A percentile compares a stretch with the other conserved stretches of the same genome.
Conservation (phyloP, 2,888 invertebrate genomes). For the Noctuana brunneofusca region DNA sequence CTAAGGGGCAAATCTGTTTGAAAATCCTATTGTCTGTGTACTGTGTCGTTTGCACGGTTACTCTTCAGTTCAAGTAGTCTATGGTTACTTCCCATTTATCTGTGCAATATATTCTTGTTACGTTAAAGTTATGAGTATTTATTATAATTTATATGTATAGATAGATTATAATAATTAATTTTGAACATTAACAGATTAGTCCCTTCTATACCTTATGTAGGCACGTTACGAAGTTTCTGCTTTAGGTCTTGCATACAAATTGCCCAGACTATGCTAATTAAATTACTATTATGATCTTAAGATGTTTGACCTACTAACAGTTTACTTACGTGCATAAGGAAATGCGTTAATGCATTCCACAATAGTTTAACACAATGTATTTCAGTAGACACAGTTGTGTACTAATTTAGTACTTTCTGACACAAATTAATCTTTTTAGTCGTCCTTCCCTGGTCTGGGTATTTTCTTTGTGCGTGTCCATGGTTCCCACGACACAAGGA, state of each 20-base stretch:
- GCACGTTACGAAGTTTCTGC: constrained; percentile 1
- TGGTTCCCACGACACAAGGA: no score
- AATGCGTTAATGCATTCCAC: background rate
- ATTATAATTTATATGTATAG: background rate
- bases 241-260: background rate
- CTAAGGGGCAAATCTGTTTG: constrained; percentile 30
- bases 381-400: no score
- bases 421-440: no score
- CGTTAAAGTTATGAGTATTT: background rate
- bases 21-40: constrained; percentile 30
- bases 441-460: no score
- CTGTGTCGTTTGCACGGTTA: constrained; percentile 10
- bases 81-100: constrained; percentile 12
- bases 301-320: background rate
- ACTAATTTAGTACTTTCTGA: no score
- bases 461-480: no score
- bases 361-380: background rate
- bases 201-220: background rate
- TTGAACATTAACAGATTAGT: background rate
- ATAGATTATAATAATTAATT: no score
- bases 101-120: constrained; percentile 11
- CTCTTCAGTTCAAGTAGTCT: constrained; percentile 27
- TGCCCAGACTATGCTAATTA: background rate
- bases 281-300: constrained; percentile 6
- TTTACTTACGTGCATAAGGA: background rate